A percentile compares a stretch with the other conserved stretches of the same genome.
phyloP scores from a whole-genome alignment of 2,888 invertebrate genomes.

The Malthinus seriepunctatus region DNA sequence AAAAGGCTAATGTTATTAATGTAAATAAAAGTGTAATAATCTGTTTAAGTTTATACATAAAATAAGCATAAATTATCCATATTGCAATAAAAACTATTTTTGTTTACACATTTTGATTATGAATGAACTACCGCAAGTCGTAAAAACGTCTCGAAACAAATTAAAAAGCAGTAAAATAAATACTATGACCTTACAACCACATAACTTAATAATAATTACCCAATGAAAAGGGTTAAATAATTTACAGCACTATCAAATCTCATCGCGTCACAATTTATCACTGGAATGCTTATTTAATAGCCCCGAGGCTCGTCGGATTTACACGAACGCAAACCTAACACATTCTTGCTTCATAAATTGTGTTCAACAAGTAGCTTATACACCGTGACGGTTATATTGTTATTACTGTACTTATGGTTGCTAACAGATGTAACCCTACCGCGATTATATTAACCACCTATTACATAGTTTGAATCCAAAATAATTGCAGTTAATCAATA shows the following conservation, averaged over 20 bases:
- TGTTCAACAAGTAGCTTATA: constrained; percentile 58
- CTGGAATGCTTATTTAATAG: constrained; percentile 57
- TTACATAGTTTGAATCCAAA: constrained; percentile 23
- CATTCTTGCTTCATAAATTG: constrained; percentile 56
- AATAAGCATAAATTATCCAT: constrained; percentile 7
- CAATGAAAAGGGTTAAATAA: constrained; percentile 56
- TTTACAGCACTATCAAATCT: constrained; percentile 58
- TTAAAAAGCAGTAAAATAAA: constrained; percentile 44
- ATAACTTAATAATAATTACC: constrained; percentile 54
- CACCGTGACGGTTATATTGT: constrained; percentile 56
- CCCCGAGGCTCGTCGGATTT: constrained; percentile 50
- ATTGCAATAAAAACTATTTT: constrained; percentile 6
- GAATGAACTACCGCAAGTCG: constrained; percentile 21
- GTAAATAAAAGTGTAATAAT: constrained; percentile 1
- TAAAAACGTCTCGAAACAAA: constrained; percentile 32
- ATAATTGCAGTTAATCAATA: constrained; percentile 22
- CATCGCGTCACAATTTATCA: constrained; percentile 57
- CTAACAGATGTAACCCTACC: constrained; percentile 55
- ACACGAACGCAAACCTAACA: constrained; percentile 47
- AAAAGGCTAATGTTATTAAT: neutral
- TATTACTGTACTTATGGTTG: constrained; percentile 57
- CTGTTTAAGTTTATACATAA: neutral
- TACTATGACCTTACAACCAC: constrained; percentile 42
- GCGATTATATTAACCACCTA: constrained; percentile 44
- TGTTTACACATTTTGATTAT: constrained; percentile 8